phyloP scores from a whole-genome alignment of 2,113 vertebrate species.

The Grammomys surdaster region DNA sequence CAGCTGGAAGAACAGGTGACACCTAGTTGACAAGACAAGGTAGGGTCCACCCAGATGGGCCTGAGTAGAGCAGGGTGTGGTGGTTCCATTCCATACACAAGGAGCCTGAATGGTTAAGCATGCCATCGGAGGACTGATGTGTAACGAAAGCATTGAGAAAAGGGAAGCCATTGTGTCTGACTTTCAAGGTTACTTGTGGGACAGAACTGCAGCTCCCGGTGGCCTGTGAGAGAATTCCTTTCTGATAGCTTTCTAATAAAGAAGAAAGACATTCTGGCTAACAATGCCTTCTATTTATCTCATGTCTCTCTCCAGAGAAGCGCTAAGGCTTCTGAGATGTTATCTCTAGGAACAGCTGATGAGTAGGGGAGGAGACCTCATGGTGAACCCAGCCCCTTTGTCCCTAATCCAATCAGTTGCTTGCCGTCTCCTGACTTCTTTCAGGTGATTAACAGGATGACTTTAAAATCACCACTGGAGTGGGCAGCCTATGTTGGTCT shows the following conservation, averaged over 20 bases:
- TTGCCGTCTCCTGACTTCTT: neutral
- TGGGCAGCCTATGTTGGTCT: fast-evolving
- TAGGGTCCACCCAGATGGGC: neutral
- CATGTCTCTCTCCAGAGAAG: constrained; percentile 65
- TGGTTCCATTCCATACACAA: constrained; percentile 68
- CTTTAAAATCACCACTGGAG: neutral
- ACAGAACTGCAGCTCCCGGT: constrained; percentile 80
- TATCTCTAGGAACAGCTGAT: constrained; percentile 66
- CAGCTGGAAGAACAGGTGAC: neutral
- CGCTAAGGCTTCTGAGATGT: constrained; percentile 67
- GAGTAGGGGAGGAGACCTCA: constrained; percentile 58
- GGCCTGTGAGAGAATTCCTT: constrained; percentile 84
- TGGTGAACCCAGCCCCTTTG: constrained; percentile 28
- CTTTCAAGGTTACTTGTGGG: constrained; percentile 86
- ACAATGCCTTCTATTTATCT: constrained; percentile 74
- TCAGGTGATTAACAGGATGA: neutral
- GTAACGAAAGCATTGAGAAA: constrained; percentile 75
- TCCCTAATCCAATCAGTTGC: constrained; percentile 44
- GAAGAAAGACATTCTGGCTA: constrained; percentile 87
- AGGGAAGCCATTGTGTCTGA: constrained; percentile 84
- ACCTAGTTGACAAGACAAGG: neutral
- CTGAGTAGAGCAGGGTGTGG: fast-evolving
- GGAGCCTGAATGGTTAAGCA: constrained; percentile 78
- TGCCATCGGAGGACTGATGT: constrained; percentile 72
- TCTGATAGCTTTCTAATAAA: constrained; percentile 85